Evolutionary conservation across 2,113 vertebrate genomes (phyloP).

Genomic region (Porphyrio hochstetteri): DNA sequence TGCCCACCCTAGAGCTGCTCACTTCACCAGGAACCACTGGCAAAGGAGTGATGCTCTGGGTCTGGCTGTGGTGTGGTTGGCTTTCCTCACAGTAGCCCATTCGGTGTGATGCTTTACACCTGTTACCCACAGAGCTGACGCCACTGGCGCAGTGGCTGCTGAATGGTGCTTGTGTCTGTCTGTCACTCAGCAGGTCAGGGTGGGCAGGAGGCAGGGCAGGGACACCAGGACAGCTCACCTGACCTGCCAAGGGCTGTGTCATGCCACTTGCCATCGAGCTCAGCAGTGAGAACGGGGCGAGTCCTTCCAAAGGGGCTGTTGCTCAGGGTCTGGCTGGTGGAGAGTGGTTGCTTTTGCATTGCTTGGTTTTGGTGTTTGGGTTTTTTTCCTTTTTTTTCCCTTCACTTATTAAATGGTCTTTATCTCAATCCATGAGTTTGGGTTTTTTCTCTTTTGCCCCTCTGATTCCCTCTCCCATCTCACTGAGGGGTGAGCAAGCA

Average conservation of each 20-base stretch:
- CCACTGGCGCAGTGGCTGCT: background rate
- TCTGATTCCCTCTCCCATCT: fast-evolving
- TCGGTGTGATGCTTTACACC: background rate
- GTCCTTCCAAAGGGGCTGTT: background rate
- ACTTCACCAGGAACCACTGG: background rate
- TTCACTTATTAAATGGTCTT: background rate
- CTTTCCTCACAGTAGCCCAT: background rate
- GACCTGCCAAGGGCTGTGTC: fast-evolving
- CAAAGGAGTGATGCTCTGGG: background rate
- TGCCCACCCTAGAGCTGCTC: background rate
- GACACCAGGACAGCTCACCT: background rate
- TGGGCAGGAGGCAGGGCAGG: background rate
- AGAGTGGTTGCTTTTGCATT: background rate
- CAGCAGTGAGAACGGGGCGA: background rate
- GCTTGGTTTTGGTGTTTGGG: background rate
- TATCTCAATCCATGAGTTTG: background rate
- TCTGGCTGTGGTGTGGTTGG: background rate
- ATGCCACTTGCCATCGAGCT: background rate
- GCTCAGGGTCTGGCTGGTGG: background rate
- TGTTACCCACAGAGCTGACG: background rate
- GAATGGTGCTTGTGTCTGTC: background rate
- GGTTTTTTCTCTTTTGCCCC: background rate
- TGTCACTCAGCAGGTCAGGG: background rate
- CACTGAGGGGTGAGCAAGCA: fast-evolving
- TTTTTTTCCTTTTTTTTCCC: too few species aligned